Conservation (phyloP, 2,888 invertebrate genomes). For the Meloe dianella region DNA sequence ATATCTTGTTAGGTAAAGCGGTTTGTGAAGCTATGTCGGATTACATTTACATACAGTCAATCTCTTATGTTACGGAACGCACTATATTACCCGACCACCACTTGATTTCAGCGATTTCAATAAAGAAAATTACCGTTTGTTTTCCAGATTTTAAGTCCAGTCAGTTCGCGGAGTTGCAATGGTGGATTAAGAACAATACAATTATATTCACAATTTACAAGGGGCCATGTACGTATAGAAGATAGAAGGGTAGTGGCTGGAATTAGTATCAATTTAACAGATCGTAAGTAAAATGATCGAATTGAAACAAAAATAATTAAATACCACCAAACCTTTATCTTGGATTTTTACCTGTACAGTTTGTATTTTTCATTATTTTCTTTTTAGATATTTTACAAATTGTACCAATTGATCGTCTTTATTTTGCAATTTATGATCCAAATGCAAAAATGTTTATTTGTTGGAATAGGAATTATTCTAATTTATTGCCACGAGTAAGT, state of each 20-base stretch:
- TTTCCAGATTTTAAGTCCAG: slow-evolving; percentile 26
- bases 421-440: slow-evolving; percentile 48
- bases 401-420: slow-evolving; percentile 23
- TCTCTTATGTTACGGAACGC: not conserved
- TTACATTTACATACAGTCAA: too few species aligned
- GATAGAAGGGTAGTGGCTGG: slow-evolving; percentile 39
- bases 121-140: not conserved
- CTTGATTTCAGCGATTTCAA: not conserved
- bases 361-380: not conserved
- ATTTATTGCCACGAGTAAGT: slow-evolving; percentile 49
- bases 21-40: too few species aligned
- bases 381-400: slow-evolving; percentile 20
- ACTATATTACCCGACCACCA: not conserved
- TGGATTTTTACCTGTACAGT: not conserved
- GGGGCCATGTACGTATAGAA: slow-evolving; percentile 45
- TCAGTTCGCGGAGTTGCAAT: slow-evolving; percentile 16
- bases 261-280: slow-evolving; percentile 13
- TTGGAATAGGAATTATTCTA: slow-evolving; percentile 45
- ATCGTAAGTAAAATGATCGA: too few species aligned
- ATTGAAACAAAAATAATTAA: too few species aligned
- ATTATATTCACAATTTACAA: slow-evolving; percentile 34
- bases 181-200: slow-evolving; percentile 17
- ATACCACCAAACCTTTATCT: too few species aligned
- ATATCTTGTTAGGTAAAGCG: too few species aligned
- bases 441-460: slow-evolving; percentile 49